Evolutionary conservation across 2,113 vertebrate genomes (phyloP), one percentile per base, ranked within the genome.

Genomic region (Myotis yumanensis): DNA sequence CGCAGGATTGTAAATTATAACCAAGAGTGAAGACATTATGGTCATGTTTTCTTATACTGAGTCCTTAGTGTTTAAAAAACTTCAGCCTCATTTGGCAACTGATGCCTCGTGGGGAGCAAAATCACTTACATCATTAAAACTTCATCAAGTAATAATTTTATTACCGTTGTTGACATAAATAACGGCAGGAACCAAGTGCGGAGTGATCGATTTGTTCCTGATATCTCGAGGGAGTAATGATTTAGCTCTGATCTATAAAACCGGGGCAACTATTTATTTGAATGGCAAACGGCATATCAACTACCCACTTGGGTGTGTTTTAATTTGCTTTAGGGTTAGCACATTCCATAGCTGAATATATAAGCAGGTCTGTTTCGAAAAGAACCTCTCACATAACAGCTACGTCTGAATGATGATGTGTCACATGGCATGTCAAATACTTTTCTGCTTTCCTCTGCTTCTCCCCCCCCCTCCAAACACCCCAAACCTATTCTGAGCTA

Each of bases 81-180:
- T 90, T 94, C 87, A 93, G 96, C 90, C 71, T 96, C 92, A 90
- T 95, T 96, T 89, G 85, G 90, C 52, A 94, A 95, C 76, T 10
- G 40, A 86, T 96, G 95, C 89, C 96, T 96, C 93, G 94, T 89
- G 86, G 97, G 97, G 95, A 97, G 84, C 85, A 95, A 97, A 95
- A 97, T 97, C 96, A 97, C 94, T 96, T 95, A 91, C 54, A 6
- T 94, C 97, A 25, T 97, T 98, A 98, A 97, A 93, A 94, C 80
- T 79, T 97, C 87, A 97, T 97, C 96, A 97, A 93, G 69, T 92
- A 95, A 98, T 96, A 77, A 89, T 96, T 94, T 95, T 91, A 90
- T 96, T 69, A 71, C 84, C 92, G 95, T 85, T 93, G 73, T 89
- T 95, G 68, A 94, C 96, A 97, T 92, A 96, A 98, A 95, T 96